Conservation (phyloP, 2,113 vertebrate species). For the Urocynchramus pylzowi region DNA sequence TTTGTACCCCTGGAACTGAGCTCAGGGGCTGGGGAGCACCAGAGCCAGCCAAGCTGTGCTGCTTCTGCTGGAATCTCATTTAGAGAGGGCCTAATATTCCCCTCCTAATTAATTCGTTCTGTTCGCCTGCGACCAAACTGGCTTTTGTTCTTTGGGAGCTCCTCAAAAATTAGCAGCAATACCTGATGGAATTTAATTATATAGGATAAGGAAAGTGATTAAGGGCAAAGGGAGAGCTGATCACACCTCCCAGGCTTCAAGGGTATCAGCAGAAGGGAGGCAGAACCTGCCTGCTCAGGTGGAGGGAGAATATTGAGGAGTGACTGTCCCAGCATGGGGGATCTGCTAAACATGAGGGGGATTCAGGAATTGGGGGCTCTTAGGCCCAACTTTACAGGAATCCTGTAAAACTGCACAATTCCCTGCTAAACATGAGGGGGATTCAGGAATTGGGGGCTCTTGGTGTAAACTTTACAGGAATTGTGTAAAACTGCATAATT, state of each 20-base stretch:
- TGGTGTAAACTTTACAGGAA: background rate
- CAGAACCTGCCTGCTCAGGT: background rate
- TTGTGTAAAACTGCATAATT: background rate
- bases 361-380: background rate
- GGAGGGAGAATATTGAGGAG: background rate
- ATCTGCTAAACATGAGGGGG: background rate
- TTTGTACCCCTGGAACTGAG: background rate
- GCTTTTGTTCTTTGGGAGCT: conserved; percentile 38
- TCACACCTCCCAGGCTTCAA: background rate
- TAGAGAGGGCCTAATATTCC: background rate
- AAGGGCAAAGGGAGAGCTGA: conserved; percentile 14
- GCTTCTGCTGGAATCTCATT: conserved; percentile 6
- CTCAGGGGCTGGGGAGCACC: background rate
- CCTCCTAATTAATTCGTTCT: conserved; percentile 51
- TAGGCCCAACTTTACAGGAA: background rate
- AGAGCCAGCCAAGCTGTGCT: background rate
- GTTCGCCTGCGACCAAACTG: background rate
- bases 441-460: background rate
- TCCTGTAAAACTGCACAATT: background rate
- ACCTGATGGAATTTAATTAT: conserved; percentile 52
- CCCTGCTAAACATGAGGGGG: too few relatives aligned
- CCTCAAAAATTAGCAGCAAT: conserved; percentile 51
- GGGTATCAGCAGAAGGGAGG: background rate
- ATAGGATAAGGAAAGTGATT: conserved; percentile 29
- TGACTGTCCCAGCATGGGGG: background rate